Evolutionary conservation across 1,140 invertebrate genomes (phyloP), one percentile per base, ranked within the genome.

Genomic region (Andricus grossulariae): DNA sequence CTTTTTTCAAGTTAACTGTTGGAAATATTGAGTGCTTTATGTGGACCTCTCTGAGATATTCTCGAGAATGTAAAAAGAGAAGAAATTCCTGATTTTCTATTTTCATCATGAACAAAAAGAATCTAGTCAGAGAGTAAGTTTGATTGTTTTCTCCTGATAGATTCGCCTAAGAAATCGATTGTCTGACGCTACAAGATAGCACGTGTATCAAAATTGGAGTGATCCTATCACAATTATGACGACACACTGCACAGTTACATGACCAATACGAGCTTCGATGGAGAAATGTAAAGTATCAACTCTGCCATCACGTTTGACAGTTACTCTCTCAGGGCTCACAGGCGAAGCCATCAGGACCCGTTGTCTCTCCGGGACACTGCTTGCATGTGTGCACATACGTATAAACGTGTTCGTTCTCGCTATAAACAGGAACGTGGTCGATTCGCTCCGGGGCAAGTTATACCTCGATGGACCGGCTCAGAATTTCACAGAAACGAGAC

Each of bases 191-290:
- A 32, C 7, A 45, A 45, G 6, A 45, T 11, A 66, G 60, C n/a
- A 66, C 60, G 60, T 39, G 60, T 66, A 39, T 66, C 60, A 32
- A 66, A 66, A 66, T 66, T 32, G 39, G 60, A 66, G 60, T 66
- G 60, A 66, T 66, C 60, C 25, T 66, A 66, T 66, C 60, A 66
- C 60, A 32, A 32, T 66, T 66, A 66, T 66, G 60, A 66, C 60
- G 60, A 66, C 60, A 66, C 60, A 66, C 39, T 66, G 60, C 60
- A n/a, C 32, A 39, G 32, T 66, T 66, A 66, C 60, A 32, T 66
- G 60, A 66, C 32, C 60, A 66, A 66, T 66, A 32, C 15, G 32
- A 66, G 25, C 4, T 39, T 66, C 60, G 60, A 66, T 66, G 60
- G 21, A 66, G 60, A 66, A 66, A 66, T 66, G 45, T 32, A 39